Conservation (phyloP, 2,797 vertebrate genomes). For the Parauchenoglanis punctatus region DNA sequence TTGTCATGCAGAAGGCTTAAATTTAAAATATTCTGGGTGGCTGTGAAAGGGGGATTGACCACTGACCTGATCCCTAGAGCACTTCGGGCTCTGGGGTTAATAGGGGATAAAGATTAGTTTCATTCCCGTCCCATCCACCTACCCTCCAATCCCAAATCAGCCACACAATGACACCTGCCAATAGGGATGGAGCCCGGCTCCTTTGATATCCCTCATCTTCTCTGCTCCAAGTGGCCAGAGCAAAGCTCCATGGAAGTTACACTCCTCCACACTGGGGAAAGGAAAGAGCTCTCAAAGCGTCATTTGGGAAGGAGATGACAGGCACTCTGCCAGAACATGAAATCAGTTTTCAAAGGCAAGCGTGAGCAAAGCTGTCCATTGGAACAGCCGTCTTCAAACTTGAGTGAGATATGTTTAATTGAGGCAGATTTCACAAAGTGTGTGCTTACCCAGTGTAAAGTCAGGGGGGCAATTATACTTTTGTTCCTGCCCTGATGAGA, state of each 20-base stretch:
- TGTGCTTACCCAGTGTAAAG: constrained; percentile 60
- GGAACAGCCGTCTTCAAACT: constrained; percentile 66
- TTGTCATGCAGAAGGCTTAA: constrained; percentile 72
- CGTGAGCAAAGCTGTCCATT: constrained; percentile 39
- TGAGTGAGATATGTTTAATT: constrained; percentile 72
- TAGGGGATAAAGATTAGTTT: constrained; percentile 85
- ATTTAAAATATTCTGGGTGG: constrained; percentile 82
- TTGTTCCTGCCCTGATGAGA: constrained; percentile 71
- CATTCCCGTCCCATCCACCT: constrained; percentile 71
- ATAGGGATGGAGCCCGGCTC: constrained; percentile 68
- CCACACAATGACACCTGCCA: constrained; percentile 74
- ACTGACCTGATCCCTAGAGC: constrained; percentile 81
- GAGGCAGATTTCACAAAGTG: constrained; percentile 70
- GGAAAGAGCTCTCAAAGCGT: constrained; percentile 68
- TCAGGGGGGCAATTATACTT: constrained; percentile 69
- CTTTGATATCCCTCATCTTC: constrained; percentile 75
- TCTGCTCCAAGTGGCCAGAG: constrained; percentile 67
- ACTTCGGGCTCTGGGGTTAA: constrained; percentile 79
- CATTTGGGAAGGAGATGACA: constrained; percentile 76
- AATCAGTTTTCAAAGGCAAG: constrained; percentile 76
- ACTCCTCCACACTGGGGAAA: constrained; percentile 68
- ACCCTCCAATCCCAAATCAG: constrained; percentile 73
- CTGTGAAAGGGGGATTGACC: constrained; percentile 82
- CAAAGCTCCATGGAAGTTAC: constrained; percentile 77
- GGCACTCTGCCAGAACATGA: constrained; percentile 77